Percentiles rank a stretch among this genome's conserved stretches.
These are phyloP conservation scores for Aphelenchoides bicaudatus DNA, from an alignment of 2,888 invertebrate species.

Conservation along the genomic window DNA sequence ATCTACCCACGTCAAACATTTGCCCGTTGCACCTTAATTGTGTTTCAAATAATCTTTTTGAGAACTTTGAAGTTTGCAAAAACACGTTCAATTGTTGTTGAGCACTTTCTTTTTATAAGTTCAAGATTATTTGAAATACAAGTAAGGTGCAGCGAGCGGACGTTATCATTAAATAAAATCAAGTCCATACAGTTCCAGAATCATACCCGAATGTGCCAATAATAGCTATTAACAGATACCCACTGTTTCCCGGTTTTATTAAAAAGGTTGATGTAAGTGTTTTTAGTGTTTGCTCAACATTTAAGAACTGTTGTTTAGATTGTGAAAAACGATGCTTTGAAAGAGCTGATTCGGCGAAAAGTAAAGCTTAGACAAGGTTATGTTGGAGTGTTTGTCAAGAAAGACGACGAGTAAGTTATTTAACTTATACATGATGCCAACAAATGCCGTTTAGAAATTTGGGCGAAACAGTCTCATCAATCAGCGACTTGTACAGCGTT, in stretches of 20 bases:
- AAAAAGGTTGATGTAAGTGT: conserved; percentile 82
- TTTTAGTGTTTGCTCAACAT: not conserved
- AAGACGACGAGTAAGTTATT: conserved; percentile 72
- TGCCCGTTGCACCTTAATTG: too few relatives aligned
- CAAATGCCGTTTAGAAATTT: conserved; percentile 63
- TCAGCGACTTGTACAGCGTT: conserved; percentile 81
- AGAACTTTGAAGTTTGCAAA: too few relatives aligned
- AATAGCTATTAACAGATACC: conserved; percentile 86
- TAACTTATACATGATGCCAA: conserved; percentile 2
- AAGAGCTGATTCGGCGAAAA: conserved; percentile 84
- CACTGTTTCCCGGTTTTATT: conserved; percentile 94
- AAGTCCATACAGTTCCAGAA: conserved; percentile 82
- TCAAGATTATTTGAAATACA: too few relatives aligned
- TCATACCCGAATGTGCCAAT: conserved; percentile 93
- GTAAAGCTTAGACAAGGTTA: conserved; percentile 93
- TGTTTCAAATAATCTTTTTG: too few relatives aligned
- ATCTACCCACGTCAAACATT: too few relatives aligned
- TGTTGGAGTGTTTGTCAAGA: conserved; percentile 90
- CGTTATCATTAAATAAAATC: too few relatives aligned
- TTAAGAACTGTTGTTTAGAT: conserved; percentile 63
- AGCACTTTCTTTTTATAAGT: too few relatives aligned
- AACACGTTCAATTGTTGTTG: too few relatives aligned
- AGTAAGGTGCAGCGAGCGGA: too few relatives aligned
- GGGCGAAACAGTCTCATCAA: conserved; percentile 75
- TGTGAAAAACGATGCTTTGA: conserved; percentile 80